phyloP scores from a whole-genome alignment of 2,797 vertebrate genomes.

The Todus mexicanus region DNA sequence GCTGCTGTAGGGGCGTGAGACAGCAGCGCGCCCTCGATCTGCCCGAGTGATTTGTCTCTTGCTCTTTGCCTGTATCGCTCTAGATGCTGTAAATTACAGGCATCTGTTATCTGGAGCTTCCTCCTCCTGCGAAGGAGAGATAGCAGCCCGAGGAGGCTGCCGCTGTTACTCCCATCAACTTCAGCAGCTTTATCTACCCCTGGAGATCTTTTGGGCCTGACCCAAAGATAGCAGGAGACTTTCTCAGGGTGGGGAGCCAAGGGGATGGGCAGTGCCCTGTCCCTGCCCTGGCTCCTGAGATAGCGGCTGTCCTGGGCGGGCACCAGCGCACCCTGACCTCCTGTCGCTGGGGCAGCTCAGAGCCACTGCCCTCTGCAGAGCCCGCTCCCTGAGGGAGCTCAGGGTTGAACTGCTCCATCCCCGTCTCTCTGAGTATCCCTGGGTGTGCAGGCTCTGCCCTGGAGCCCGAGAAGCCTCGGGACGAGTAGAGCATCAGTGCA shows the following conservation, averaged over 20 bases:
- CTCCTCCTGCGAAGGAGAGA: background rate
- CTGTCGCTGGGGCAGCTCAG: background rate
- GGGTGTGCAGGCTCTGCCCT: rapidly evolving
- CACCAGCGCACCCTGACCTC: background rate
- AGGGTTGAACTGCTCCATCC: background rate
- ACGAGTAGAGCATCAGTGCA: background rate
- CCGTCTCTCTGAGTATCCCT: background rate
- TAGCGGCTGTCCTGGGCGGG: background rate
- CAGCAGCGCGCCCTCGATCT: background rate
- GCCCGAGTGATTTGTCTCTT: background rate
- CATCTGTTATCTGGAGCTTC: background rate
- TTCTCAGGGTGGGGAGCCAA: background rate
- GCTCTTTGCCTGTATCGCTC: background rate
- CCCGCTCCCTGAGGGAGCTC: rapidly evolving
- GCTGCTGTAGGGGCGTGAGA: background rate
- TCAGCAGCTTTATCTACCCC: background rate
- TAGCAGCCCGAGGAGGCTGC: background rate
- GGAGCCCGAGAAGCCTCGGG: background rate
- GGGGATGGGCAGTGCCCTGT: background rate
- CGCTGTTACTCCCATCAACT: background rate
- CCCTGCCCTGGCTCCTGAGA: background rate
- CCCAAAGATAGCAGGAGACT: background rate
- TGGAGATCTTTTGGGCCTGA: background rate
- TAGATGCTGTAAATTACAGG: background rate
- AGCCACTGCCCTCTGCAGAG: background rate